Conservation (phyloP, 2,797 vertebrate genomes). For the Diglossa cyanea region DNA sequence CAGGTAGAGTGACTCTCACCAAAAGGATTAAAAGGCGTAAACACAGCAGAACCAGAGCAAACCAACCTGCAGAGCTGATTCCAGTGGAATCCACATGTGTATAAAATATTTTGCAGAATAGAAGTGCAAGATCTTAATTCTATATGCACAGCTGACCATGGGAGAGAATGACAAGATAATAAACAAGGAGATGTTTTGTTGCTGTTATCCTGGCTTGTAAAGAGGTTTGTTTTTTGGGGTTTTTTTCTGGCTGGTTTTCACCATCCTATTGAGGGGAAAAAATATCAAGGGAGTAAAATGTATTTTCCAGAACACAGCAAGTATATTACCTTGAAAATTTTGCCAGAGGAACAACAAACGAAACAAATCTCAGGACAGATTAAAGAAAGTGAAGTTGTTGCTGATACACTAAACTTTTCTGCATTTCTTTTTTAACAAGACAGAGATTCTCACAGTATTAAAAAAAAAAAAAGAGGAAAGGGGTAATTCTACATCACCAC, state of each 20-base stretch:
- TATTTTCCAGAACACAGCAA: neutral
- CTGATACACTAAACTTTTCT: neutral
- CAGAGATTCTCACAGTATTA: neutral
- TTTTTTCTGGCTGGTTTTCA: neutral
- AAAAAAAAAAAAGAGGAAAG: neutral
- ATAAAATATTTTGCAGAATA: neutral
- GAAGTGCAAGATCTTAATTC: neutral
- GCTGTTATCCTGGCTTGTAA: neutral
- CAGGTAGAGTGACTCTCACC: neutral
- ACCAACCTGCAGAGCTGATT: neutral
- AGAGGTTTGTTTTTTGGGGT: neutral
- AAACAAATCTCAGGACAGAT: neutral
- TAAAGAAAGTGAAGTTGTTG: neutral
- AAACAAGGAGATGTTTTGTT: neutral
- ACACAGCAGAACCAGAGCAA: neutral
- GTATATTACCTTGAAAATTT: neutral
- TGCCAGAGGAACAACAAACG: neutral
- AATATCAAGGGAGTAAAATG: neutral
- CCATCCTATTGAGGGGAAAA: neutral
- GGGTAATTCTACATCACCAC: neutral
- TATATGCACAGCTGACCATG: neutral
- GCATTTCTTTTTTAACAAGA: neutral
- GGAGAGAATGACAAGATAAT: neutral
- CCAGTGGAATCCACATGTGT: neutral
- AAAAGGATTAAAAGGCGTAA: neutral